phyloP scores from a whole-genome alignment of 2,888 invertebrate genomes.

The Beris morrisii region DNA sequence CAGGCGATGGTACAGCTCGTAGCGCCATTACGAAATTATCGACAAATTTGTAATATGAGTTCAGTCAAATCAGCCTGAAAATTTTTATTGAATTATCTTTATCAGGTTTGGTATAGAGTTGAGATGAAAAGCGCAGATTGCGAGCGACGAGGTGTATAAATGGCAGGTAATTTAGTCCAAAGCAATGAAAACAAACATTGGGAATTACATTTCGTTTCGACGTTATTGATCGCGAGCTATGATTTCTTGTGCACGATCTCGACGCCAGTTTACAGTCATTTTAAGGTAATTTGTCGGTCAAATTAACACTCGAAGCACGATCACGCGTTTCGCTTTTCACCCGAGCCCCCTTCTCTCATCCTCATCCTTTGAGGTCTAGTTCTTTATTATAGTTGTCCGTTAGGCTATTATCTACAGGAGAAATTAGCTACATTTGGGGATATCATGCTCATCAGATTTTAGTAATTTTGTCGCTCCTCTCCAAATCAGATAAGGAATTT shows the following conservation, averaged over 20 bases:
- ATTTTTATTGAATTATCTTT: slow-evolving; percentile 28
- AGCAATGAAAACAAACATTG: too few relatives aligned
- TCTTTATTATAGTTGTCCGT: too few relatives aligned
- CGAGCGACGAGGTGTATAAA: too few relatives aligned
- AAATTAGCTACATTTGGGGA: too few relatives aligned
- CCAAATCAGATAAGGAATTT: slow-evolving; percentile 19
- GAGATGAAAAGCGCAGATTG: too few relatives aligned
- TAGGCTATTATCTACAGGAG: too few relatives aligned
- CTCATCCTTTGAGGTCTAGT: too few relatives aligned
- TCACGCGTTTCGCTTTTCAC: background rate
- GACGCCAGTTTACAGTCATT: slow-evolving; percentile 30
- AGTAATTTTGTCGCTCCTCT: background rate
- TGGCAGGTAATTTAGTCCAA: too few relatives aligned
- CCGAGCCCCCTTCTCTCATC: too few relatives aligned
- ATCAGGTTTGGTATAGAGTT: background rate
- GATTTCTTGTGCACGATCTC: slow-evolving; percentile 23
- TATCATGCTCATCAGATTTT: too few relatives aligned
- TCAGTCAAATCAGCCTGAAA: slow-evolving; percentile 18
- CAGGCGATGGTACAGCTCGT: slow-evolving; percentile 16
- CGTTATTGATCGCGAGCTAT: slow-evolving; percentile 4
- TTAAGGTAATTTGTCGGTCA: slow-evolving; percentile 33
- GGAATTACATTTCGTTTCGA: too few relatives aligned
- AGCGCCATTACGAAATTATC: slow-evolving; percentile 20
- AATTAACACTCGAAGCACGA: slow-evolving; percentile 31
- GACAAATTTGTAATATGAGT: background rate